Base-by-base conservation (phyloP, 2,888 invertebrate species). In the Thyatira batis region DNA sequence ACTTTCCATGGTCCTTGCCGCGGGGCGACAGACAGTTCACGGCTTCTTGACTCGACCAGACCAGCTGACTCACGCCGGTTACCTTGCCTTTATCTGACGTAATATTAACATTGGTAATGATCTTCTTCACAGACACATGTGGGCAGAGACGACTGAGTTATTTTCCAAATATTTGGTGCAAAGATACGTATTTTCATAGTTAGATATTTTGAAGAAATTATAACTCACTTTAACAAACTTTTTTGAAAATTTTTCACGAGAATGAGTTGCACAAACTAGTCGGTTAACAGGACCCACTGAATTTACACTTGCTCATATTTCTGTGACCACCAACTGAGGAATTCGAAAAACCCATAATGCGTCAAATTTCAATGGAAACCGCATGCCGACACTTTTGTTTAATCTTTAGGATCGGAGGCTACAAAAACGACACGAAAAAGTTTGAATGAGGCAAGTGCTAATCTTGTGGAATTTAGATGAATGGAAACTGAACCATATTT, bases 281-380 rank as follows among this genome's bases (percentile, higher is more conserved):
- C 23, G 21, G 11, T 6, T 11, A 45, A n/a, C 11, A 1, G 6
- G n/a, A 45, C 11, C 4, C 23, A 1, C 21, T 21, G 1, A 33
- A 13, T 13, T n/a, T 46, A 59, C 57, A 65, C 59, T 46, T 51
- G 63, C 57, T 64, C 61, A 51, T 55, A 49, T 59, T 60, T 61
- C 53, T 61, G 54, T 73, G 82, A 79, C 83, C 85, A 84, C 82
- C 82, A 66, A 65, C 71, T 63, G 60, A 58, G 73, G 69, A 68
- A 76, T 80, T 75, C 71, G 61, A 54, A 61, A 71, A 76, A 73
- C 61, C 63, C 62, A 69, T 69, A 69, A 69, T 55, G 73, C 60
- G 57, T 84, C 78, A 62, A 52, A 69, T 84, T 84, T 84, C 84
- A 85, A 78, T 71, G 60, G 73, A 69, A 65, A 70, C 82, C 80